Evolutionary conservation across 2,113 vertebrate genomes (phyloP), one percentile per base, ranked within the genome.

Genomic region (Oncorhynchus masou): DNA sequence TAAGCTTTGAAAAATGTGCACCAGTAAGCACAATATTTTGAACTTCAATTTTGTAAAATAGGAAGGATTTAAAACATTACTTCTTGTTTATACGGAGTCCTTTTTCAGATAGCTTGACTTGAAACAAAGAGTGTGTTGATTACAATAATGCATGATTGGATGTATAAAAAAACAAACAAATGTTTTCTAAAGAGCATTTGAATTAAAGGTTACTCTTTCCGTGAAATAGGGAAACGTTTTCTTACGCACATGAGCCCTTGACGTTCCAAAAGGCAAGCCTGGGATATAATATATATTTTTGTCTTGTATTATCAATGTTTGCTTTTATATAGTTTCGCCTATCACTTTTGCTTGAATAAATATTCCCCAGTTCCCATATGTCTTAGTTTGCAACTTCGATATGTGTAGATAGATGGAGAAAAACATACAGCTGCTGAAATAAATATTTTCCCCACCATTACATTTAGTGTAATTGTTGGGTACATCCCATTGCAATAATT

Each of bases 1-100:
- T 59, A 59, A 29, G 29, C 31, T 9, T 20, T 20, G 25, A 45
- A 29, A 25, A 20, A 24, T 70, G 22, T 49, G 12, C 25, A 25
- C 67, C 22, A 25, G n/a, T 59, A n/a, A 59, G 25, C 70, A 72
- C 70, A 59, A 59, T 11, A n/a, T 57, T 29, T 71, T 54, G 29
- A 62, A 62, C 4, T 57, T 57, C 54, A 57, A 57, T 57, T 62
- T 68, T 68, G 67, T 68, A 68, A 34, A 9, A 19, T 34, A 9
- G 31, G 29, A 7, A 45, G 19, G 31, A 34, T 34, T 13, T n/a
- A 12, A 54, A 68, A 8, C 29, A 68, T 68, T n/a, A 8, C 12
- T 27, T 62, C 20, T 19, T 31, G 24, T 73, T 57, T 31, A 68
- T 34, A 22, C 68, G 60, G 25, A 59, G n/a, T 72, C 22, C 20